phyloP scores from a whole-genome alignment of 2,113 vertebrate genomes.

The Oncorhynchus clarkii region DNA sequence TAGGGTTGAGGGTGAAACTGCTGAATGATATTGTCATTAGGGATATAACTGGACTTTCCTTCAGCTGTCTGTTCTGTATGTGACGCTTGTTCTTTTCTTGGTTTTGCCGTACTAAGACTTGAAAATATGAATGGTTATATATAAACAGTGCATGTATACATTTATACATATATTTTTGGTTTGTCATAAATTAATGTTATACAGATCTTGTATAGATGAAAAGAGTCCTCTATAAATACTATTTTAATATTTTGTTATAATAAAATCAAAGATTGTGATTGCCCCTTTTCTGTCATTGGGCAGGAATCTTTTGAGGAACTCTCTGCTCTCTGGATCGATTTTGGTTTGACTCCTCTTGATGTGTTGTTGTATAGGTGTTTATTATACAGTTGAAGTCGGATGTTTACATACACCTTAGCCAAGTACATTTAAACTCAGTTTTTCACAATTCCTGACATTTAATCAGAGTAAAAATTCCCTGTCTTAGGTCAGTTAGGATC shows the following conservation, averaged over 20 bases:
- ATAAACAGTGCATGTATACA: conserved; percentile 45
- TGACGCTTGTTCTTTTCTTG: conserved; percentile 36
- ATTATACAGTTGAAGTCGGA: no score
- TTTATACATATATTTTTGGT: conserved; percentile 55
- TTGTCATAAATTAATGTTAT: conserved; percentile 69
- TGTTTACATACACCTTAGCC: no score
- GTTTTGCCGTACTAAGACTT: conserved; percentile 66
- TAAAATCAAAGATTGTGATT: conserved; percentile 58
- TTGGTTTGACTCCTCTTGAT: conserved; percentile 20
- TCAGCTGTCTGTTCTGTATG: conserved; percentile 33
- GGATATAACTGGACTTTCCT: conserved; percentile 66
- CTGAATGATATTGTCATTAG: conserved; percentile 35
- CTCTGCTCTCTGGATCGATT: conserved; percentile 42
- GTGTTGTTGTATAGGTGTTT: background rate
- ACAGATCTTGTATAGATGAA: conserved; percentile 63
- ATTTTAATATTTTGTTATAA: conserved; percentile 74
- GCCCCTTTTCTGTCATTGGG: conserved; percentile 38
- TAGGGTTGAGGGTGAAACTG: conserved; percentile 11
- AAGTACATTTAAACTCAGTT: no score
- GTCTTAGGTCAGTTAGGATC: no score
- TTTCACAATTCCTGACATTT: no score
- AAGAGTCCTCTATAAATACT: conserved; percentile 63
- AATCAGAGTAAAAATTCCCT: no score
- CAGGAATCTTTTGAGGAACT: conserved; percentile 50
- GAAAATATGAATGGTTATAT: conserved; percentile 64